phyloP scores from a whole-genome alignment of 2,797 vertebrate species.

The Sebastes nivosus region DNA sequence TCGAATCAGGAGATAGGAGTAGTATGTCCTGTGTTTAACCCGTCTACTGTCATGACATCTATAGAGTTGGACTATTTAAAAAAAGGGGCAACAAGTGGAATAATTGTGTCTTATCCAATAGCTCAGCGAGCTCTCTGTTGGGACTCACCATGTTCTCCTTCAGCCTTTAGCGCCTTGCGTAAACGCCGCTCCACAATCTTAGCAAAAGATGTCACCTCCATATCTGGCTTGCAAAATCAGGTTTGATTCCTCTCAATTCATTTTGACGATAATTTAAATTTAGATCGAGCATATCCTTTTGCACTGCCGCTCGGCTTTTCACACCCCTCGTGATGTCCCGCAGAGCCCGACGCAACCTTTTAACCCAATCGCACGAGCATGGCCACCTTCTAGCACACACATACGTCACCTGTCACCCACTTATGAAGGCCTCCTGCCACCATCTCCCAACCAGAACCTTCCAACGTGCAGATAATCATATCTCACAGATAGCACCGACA shows the following conservation, averaged over 20 bases:
- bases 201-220: conserved; percentile 66
- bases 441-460: conserved; percentile 46
- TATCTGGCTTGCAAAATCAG: neutral
- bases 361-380: conserved; percentile 47
- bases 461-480: conserved; percentile 56
- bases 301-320: conserved; percentile 7
- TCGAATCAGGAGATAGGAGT: too few species aligned
- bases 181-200: conserved; percentile 73
- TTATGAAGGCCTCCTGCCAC: conserved; percentile 55
- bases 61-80: neutral
- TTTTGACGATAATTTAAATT: neutral
- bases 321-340: conserved; percentile 11
- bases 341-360: conserved; percentile 53
- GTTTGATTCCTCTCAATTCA: neutral
- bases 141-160: conserved; percentile 66
- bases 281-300: neutral
- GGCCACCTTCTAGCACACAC: conserved; percentile 18
- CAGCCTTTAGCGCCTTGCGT: conserved; percentile 63
- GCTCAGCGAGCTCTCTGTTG: neutral
- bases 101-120: neutral
- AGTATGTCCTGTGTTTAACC: neutral
- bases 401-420: conserved; percentile 53
- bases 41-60: neutral
- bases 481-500: conserved; percentile 69
- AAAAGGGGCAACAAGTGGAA: neutral